These are phyloP conservation scores for Xylocampa areola DNA, from an alignment of 2,888 invertebrate species.

Conservation along the genomic window DNA sequence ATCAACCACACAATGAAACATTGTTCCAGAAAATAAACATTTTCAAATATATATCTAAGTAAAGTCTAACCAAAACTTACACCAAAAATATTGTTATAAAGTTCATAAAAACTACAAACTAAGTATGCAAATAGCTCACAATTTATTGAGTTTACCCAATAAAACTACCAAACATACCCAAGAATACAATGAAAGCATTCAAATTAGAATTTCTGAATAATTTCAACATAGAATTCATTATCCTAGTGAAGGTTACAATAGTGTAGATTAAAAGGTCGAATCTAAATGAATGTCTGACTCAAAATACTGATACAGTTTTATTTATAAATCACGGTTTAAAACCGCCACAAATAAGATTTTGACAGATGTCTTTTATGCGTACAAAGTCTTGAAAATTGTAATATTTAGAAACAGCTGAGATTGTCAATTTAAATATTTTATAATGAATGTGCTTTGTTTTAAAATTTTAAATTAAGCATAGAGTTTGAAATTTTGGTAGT, in stretches of 20 bases:
- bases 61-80: neutral
- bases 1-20: too few relatives aligned
- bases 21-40: too few relatives aligned
- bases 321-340: slow-evolving; percentile 16
- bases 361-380: slow-evolving; percentile 12
- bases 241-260: slow-evolving; percentile 31
- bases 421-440: slow-evolving; percentile 27
- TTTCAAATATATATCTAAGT: too few relatives aligned
- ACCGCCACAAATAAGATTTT: slow-evolving; percentile 18
- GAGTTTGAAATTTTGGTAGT: too few relatives aligned
- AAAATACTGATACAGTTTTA: slow-evolving; percentile 33
- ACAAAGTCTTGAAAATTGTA: slow-evolving; percentile 29
- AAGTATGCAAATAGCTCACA: slow-evolving; percentile 1
- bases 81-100: neutral
- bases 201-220: slow-evolving; percentile 42
- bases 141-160: slow-evolving; percentile 19
- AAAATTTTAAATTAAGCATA: neutral
- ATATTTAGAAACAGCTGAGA: slow-evolving; percentile 20
- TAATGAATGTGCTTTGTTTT: slow-evolving; percentile 23
- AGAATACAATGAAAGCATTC: slow-evolving; percentile 23
- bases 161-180: slow-evolving; percentile 4
- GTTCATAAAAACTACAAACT: neutral
- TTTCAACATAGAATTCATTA: slow-evolving; percentile 33
- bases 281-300: slow-evolving; percentile 22
- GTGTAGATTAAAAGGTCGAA: slow-evolving; percentile 15